Evolutionary conservation across 2,888 invertebrate species (phyloP).

Genomic region (Drosophila maculinotata): DNA sequence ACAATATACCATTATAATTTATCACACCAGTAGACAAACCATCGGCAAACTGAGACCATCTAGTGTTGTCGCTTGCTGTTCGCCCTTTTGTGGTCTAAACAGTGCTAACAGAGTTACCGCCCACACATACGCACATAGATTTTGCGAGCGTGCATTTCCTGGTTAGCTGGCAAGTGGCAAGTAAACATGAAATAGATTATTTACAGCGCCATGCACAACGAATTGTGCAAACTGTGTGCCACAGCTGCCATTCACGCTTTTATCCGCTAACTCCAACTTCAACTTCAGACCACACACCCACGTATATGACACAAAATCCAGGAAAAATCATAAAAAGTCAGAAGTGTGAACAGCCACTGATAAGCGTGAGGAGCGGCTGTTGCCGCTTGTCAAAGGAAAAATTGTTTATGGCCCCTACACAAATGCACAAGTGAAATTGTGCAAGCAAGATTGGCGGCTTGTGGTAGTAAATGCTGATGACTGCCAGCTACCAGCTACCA

Average conservation of each 20-base stretch:
- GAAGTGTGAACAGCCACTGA: conserved; percentile 60
- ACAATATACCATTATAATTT: conserved; percentile 62
- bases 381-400: conserved; percentile 52
- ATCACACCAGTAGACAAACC: conserved; percentile 45
- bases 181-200: conserved; percentile 74
- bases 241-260: conserved; percentile 32
- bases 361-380: conserved; percentile 48
- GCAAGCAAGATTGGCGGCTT: conserved; percentile 47
- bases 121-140: conserved; percentile 27
- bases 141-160: conserved; percentile 13
- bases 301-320: conserved; percentile 1
- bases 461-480: conserved; percentile 37
- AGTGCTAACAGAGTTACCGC: conserved; percentile 11
- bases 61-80: conserved; percentile 16
- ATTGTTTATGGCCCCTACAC: conserved; percentile 50
- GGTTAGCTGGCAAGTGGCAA: conserved; percentile 52
- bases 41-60: conserved; percentile 16
- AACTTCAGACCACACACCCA: neutral
- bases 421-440: conserved; percentile 68
- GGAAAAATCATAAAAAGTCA: conserved; percentile 26
- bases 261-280: conserved; percentile 20
- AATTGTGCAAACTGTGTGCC: conserved; percentile 52
- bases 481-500: conserved; percentile 18
- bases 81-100: conserved; percentile 5
- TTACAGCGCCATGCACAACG: conserved; percentile 75